Evolutionary conservation across 2,888 invertebrate genomes (phyloP), one percentile per base, ranked within the genome.

Genomic region (Tridacna crocea): DNA sequence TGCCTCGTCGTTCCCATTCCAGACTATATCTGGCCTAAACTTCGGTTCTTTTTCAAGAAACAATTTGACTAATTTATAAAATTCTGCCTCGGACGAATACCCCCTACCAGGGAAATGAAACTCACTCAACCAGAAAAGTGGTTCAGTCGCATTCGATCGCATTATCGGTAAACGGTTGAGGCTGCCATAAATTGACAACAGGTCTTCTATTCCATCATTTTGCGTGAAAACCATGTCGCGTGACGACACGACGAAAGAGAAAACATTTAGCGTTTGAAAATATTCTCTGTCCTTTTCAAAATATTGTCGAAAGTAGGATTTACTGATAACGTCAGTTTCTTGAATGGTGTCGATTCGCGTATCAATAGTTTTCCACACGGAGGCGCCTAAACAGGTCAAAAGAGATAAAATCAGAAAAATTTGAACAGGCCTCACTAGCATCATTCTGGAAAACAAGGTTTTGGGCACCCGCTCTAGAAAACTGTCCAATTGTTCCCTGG

Each of bases 401-500:
- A 60, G 76, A 4, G 65, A 17, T 12, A 78, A 22, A n/a, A 48
- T n/a, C 10, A 74, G 68, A n/a, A 75, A 58, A 22, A 78, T 58
- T 55, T 78, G 75, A 46, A 78, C 70, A 0, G 78, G 78, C 13
- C 65, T 58, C 13, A 74, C 51, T 22, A 79, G n/a, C n/a, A 75
- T 36, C 19, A 58, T 65, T 51, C 83, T 48, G 11, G 83, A 77
- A 60, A 83, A 75, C 10, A 80, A 36, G 48, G 58, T 78, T 55
- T 80, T 66, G 13, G 80, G 48, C 12, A 72, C 24, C n/a, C 77
- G 75, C 47, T 84, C 84, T 22, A 78, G 72, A 6, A 66, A 60
- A 36, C 80, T 81, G 61, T 78, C 80, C 0, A 77, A 78, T 47
- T 84, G 76, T 60, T 80, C 84, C 46, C 84, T 61, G 17, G 75